Evolutionary conservation across 1,140 invertebrate species (phyloP), one percentile per base, ranked within the genome.

Genomic region (Aphelenchoides fujianensis): DNA sequence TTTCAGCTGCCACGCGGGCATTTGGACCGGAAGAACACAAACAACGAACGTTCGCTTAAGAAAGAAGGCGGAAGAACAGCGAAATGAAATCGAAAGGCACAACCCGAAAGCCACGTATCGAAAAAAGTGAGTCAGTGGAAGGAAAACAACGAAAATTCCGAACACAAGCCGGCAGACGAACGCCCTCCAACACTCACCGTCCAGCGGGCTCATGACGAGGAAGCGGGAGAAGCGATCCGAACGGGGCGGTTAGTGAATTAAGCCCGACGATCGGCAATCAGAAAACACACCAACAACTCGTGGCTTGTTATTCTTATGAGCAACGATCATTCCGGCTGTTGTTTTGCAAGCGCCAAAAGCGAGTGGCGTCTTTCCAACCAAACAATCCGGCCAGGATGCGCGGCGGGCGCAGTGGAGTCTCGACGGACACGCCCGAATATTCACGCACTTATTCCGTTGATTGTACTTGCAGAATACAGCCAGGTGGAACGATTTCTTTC

Each of bases 191-290:
- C 12, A 16, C 41, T 48, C 23, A 48, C 41, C 41, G 41, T 48
- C 23, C 41, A 48, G 41, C 23, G 41, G 41, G 41, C n/a, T n/a
- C 41, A 48, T 48, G 23, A 23, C 12, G 12, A 48, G 23, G 41
- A 48, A 23, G 23, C 41, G 41, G 23, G n/a, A n/a, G n/a, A n/a
- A n/a, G n/a, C n/a, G n/a, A n/a, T n/a, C n/a, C n/a, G n/a, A n/a
- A n/a, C n/a, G n/a, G n/a, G n/a, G n/a, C n/a, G n/a, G 41, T 48
- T 48, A 48, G 41, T 48, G 41, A 48, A 48, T 48, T 48, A 48
- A 48, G 12, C 41, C 12, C 12, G 23, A 23, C 23, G 12, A 12
- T 48, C 23, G 41, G 41, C 41, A 48, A 48, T 48, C 12, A 48
- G 41, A 12, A 48, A 48, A 48, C 41, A 48, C 23, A 48, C 41